Evolutionary conservation across 2,113 vertebrate genomes (phyloP).

Genomic region (Mustela lutreola): DNA sequence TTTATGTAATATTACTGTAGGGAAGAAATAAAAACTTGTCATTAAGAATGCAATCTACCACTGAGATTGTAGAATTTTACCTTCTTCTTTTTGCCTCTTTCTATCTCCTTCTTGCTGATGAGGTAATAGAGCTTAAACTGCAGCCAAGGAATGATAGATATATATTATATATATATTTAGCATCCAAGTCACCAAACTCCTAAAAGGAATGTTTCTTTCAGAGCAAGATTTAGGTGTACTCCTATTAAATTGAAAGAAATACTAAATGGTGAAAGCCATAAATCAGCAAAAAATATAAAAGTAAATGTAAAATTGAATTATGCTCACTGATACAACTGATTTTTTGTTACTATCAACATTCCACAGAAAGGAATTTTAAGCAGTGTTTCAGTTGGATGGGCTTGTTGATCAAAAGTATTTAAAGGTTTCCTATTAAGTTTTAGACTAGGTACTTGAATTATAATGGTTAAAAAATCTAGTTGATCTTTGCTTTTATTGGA

Average conservation of each 20-base stretch:
- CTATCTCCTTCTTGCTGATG: background rate
- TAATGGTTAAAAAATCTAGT: background rate
- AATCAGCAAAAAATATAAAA: background rate
- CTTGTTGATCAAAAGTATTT: background rate
- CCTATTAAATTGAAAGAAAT: background rate
- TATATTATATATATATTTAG: too few relatives aligned
- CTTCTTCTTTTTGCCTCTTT: background rate
- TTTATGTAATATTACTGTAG: accelerated
- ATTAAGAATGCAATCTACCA: background rate
- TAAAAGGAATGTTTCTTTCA: background rate
- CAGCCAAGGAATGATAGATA: background rate
- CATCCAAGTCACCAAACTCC: background rate
- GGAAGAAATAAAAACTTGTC: background rate
- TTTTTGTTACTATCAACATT: background rate
- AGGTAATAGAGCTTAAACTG: background rate
- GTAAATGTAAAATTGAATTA: background rate
- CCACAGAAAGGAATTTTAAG: background rate
- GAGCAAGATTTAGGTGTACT: background rate
- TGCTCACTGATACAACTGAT: background rate
- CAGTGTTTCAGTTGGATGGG: background rate
- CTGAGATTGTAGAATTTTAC: accelerated
- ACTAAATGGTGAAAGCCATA: background rate
- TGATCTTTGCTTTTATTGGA: background rate
- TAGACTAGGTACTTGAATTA: background rate
- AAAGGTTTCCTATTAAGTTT: background rate